Percentiles rank a stretch among this genome's conserved stretches.
phyloP scores from a whole-genome alignment of 2,888 invertebrate genomes.

The Autographa pulchrina region DNA sequence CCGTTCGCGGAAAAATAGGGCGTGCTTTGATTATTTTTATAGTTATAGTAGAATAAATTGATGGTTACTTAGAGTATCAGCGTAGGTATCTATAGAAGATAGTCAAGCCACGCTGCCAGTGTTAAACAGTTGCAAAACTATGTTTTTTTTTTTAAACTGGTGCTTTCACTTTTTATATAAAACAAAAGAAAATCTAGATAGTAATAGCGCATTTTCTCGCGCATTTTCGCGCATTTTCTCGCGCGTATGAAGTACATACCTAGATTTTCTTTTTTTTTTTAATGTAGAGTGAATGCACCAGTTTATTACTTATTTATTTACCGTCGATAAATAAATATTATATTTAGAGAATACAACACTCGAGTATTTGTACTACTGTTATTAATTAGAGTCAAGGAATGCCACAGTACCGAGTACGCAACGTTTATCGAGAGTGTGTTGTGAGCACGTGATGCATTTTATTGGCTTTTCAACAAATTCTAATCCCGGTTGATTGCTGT shows the following conservation, averaged over 20 bases:
- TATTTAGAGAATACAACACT: no score
- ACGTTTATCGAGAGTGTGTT: neutral
- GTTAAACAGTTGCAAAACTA: neutral
- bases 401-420: neutral
- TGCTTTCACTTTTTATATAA: no score
- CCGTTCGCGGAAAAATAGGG: slow-evolving; percentile 50
- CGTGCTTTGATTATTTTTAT: slow-evolving; percentile 36
- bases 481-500: neutral
- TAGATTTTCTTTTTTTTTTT: no score
- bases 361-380: no score
- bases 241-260: no score
- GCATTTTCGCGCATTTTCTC: no score
- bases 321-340: no score
- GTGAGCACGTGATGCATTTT: slow-evolving; percentile 4
- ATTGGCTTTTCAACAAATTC: slow-evolving; percentile 2
- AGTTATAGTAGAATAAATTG: neutral
- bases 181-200: no score
- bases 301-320: no score
- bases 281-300: no score
- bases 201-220: no score
- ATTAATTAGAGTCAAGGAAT: neutral
- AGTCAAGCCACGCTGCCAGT: neutral
- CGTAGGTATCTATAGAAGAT: neutral
- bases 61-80: neutral
- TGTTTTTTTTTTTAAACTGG: no score